Conservation (phyloP, 2,113 vertebrate genomes). For the Chloropsis cyanopogon region DNA sequence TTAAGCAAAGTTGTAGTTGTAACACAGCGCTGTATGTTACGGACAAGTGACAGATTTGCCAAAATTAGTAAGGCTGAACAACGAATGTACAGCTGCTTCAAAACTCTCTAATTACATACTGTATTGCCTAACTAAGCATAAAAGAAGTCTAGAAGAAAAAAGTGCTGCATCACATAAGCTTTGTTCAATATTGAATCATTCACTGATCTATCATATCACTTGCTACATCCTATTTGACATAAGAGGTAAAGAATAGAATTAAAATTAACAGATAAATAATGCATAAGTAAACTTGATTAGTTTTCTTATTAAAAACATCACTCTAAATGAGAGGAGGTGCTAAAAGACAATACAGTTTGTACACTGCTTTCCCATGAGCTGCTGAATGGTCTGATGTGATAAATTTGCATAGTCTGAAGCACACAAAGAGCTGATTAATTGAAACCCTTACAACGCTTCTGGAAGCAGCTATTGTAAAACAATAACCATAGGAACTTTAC, state of each 20-base stretch:
- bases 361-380: constrained; percentile 91
- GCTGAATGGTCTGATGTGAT: constrained; percentile 91
- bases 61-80: constrained; percentile 6
- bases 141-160: constrained; percentile 51
- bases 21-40: fast-evolving
- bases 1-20: background rate
- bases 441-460: constrained; percentile 87
- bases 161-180: constrained; percentile 69
- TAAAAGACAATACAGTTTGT: constrained; percentile 91
- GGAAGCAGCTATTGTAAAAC: constrained; percentile 86
- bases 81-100: constrained; percentile 30
- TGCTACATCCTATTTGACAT: constrained; percentile 70
- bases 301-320: constrained; percentile 98
- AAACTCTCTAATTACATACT: constrained; percentile 44
- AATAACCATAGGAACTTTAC: constrained; percentile 87
- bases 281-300: constrained; percentile 87
- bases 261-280: constrained; percentile 81
- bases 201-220: constrained; percentile 70
- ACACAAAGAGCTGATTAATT: constrained; percentile 98
- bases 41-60: background rate
- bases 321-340: constrained; percentile 87
- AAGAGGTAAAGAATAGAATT: constrained; percentile 64
- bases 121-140: constrained; percentile 42
- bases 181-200: constrained; percentile 65
- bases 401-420: constrained; percentile 98